Evolutionary conservation across 2,888 invertebrate species (phyloP).

Genomic region (Stegophylla sp.): DNA sequence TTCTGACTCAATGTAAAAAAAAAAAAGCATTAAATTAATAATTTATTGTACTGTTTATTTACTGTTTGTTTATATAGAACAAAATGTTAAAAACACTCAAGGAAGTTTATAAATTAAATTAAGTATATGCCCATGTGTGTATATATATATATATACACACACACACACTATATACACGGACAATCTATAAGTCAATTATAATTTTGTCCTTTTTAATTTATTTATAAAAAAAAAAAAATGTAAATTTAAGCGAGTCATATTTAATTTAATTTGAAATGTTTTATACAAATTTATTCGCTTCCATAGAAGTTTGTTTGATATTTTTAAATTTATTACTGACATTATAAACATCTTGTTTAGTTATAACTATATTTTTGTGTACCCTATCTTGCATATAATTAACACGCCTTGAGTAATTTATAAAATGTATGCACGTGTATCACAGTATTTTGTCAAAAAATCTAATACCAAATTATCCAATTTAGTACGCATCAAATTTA

Average conservation of each 20-base stretch:
- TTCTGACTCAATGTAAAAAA: conserved; percentile 57
- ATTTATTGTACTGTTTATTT: conserved; percentile 40
- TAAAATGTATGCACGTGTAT: too few relatives aligned
- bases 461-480: too few relatives aligned
- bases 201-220: conserved; percentile 11
- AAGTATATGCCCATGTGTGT: neutral
- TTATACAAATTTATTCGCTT: conserved; percentile 35
- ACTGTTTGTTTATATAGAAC: conserved; percentile 40
- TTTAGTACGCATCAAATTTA: too few relatives aligned
- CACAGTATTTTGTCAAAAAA: too few relatives aligned
- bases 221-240: conserved; percentile 23
- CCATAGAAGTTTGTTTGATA: conserved; percentile 44
- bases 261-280: conserved; percentile 41
- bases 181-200: neutral
- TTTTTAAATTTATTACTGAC: conserved; percentile 39
- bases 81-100: conserved; percentile 32
- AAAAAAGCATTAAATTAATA: conserved; percentile 42
- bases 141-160: neutral
- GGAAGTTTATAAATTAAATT: conserved; percentile 38
- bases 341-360: conserved; percentile 43
- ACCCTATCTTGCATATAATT: too few relatives aligned
- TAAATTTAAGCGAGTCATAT: conserved; percentile 37
- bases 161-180: conserved; percentile 14
- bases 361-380: neutral
- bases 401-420: too few relatives aligned